Evolutionary conservation across 2,113 vertebrate genomes (phyloP), one percentile per base, ranked within the genome.

Genomic region (Mastomys natalensis): DNA sequence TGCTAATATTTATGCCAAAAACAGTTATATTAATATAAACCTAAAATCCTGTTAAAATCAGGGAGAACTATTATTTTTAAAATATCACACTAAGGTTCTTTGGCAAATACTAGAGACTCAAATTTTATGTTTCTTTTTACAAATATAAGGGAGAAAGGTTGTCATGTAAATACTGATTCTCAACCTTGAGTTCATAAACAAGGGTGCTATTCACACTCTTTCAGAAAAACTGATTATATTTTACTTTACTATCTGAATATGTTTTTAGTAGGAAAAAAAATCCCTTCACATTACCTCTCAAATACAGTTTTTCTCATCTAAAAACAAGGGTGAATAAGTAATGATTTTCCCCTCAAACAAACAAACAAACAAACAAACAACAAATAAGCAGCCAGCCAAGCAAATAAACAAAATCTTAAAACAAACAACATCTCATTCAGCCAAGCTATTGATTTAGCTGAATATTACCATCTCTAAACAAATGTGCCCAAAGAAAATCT

Each of bases 1-100:
- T 97, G 93, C 95, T 98, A 98, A 98, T 98, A 98, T 92, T 98
- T 97, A 98, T 97, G 98, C 94, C 96, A 97, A 97, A 95, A 98
- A 92, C 85, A 96, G 95, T 97, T 98, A 98, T 96, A 91, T 53
- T 95, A 98, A 98, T 81, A 96, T 92, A 97, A 98, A 91, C 84
- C 93, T 97, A 97, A 98, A 98, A 98, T 82, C 76, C 89, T 98
- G 97, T 93, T 96, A 91, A 70, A 98, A 94, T 93, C 89, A 98
- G 96, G 93, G 93, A 96, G 17, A 62, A 95, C 84, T 97, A 97
- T 97, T 78, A 68, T 85, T 96, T 91, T 89, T 93, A 82, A 95
- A 96, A 97, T 97, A 97, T 95, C 90, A 98, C 94, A 97, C 91
- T 98, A 97, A 77, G 12, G 74, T 97, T 93, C 62, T 81, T 84